A percentile compares a stretch with the other conserved stretches of the same genome.
Evolutionary conservation across 2,113 vertebrate species (phyloP).

Genomic region (Atractosteus spatula): DNA sequence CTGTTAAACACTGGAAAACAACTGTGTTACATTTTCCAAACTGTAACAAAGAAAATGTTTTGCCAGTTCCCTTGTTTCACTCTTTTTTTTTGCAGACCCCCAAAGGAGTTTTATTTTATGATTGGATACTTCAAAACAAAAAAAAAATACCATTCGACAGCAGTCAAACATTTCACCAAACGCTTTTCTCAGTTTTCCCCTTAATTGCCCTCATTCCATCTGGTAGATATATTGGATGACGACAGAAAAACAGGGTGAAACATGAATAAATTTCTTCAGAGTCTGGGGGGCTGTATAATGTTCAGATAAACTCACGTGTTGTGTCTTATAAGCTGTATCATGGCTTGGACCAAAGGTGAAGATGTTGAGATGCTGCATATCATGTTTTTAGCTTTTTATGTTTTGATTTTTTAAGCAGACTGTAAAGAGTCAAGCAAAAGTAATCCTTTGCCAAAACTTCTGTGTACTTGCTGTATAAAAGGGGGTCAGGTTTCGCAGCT

Average conservation of each 20-base stretch:
- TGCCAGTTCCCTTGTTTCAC: too few species aligned
- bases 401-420: too few species aligned
- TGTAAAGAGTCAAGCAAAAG: too few species aligned
- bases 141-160: not conserved
- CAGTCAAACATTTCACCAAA: constrained; percentile 7
- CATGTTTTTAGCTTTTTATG: too few species aligned
- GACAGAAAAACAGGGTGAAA: constrained; percentile 6
- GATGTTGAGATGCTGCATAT: too few species aligned
- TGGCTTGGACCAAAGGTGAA: not conserved
- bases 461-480: not conserved
- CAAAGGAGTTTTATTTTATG: not conserved
- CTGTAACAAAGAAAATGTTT: too few species aligned
- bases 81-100: not conserved
- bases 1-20: too few species aligned
- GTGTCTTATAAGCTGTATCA: not conserved
- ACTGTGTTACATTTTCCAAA: too few species aligned
- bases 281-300: not conserved
- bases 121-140: not conserved
- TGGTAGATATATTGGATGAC: constrained; percentile 1
- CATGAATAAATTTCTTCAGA: not conserved
- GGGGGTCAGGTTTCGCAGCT: not conserved
- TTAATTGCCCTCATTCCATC: constrained; percentile 10
- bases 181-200: constrained; percentile 13
- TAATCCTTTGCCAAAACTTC: too few species aligned
- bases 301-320: not conserved